Evolutionary conservation across 2,888 invertebrate genomes (phyloP), one percentile per base, ranked within the genome.

Genomic region (Lasioglossum morio): DNA sequence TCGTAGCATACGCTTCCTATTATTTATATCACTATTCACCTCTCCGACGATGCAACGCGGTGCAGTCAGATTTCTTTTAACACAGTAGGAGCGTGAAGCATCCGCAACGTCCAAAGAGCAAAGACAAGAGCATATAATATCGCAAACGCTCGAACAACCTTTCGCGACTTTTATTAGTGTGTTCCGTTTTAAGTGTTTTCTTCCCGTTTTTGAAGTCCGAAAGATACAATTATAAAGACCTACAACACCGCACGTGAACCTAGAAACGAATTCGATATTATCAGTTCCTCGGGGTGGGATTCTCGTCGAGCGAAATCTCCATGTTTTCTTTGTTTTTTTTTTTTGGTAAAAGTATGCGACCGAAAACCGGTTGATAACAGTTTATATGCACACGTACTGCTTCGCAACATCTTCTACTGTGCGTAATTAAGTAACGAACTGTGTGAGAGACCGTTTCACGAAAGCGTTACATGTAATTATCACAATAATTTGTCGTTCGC

Each of bases 1-100:
- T 89, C 89, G 86, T 88, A 90, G 92, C 88, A 91, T 91, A 88
- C 85, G 84, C 88, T 85, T 90, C 87, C 87, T 88, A 89, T 90
- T 87, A 90, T 87, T 63, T 92, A 91, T 87, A 89, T 85, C 83
- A 89, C 89, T 91, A 90, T 91, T 90, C 84, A 74, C 37, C 81
- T 63, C 81, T 63, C 84, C 80, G 82, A 90, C 85, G 30, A 40
- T 43, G 80, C 82, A 81, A 79, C 79, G 76, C 79, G 57, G 81
- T 82, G 88, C 89, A 79, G 76, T 89, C 91, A 82, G 89, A 88
- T 82, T 57, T 57, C 57, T 30, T 63, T 69, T 76, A 91, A 90
- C 90, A 80, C 84, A 90, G 81, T 88, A 87, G 86, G 81, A 90
- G 79, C 87, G 73, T 84, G 69, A 77, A 87, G 79, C 81, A 76